A percentile compares a stretch with the other conserved stretches of the same genome.
Evolutionary conservation across 2,797 vertebrate species (phyloP).

Genomic region (Podarcis lilfordi): DNA sequence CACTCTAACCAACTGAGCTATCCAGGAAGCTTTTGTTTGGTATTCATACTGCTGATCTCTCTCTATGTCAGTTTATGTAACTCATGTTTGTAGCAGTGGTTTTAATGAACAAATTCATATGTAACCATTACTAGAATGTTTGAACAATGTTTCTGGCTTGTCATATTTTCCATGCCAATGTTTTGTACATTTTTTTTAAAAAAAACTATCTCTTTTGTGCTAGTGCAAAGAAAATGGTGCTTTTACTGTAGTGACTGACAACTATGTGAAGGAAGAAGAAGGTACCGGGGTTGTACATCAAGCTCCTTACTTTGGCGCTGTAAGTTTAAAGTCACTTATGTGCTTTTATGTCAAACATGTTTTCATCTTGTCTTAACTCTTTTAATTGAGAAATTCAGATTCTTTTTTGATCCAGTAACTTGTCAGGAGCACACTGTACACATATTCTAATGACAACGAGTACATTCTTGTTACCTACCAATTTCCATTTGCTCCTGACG

Average conservation of each 20-base stretch:
- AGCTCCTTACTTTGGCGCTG: constrained; percentile 98
- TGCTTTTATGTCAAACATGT: neutral
- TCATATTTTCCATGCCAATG: neutral
- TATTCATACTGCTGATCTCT: neutral
- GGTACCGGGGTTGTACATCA: constrained; percentile 97
- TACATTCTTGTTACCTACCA: neutral
- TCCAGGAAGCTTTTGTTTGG: neutral
- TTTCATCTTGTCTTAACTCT: neutral
- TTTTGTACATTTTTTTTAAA: neutral
- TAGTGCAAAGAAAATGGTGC: constrained; percentile 89
- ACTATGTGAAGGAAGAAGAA: constrained; percentile 94
- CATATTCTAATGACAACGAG: neutral
- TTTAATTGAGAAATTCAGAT: neutral
- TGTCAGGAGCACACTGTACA: neutral
- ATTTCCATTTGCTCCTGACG: neutral
- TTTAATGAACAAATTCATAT: neutral
- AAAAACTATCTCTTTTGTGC: constrained; percentile 35
- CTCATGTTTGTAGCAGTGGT: neutral
- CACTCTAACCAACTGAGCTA: no score
- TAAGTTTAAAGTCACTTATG: constrained; percentile 77
- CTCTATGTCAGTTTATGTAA: neutral
- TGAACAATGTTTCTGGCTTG: neutral
- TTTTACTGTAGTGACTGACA: constrained; percentile 90
- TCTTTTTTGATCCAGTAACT: neutral
- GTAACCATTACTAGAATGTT: neutral